Base-by-base conservation (phyloP, 2,113 vertebrate species). In the Mohoua ochrocephala region DNA sequence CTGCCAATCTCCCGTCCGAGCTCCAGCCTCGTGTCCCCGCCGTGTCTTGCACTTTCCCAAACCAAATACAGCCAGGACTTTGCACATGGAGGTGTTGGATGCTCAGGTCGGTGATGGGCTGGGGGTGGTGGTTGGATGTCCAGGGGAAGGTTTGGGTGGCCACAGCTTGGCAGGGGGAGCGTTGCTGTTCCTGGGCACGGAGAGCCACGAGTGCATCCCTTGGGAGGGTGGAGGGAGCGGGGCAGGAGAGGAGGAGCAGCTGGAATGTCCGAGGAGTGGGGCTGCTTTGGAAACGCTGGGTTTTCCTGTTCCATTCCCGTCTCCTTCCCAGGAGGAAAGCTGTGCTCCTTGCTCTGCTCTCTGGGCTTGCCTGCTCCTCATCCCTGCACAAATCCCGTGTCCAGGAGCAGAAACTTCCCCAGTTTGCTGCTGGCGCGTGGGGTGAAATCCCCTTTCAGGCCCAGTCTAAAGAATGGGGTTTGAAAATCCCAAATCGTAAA, bases 111-210 rank as follows among this genome's bases (percentile, higher is more conserved):
- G 5, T 7, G 70, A 0, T 23, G 69, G 59, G 41, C 0, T 16
- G 59, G 50, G n/a, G 59, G 12, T 13, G 82, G 2, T 0, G 0
- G 2, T 9, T 0, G 5, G 1, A 2, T 12, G 4, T 11, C 56
- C 33, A 5, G 47, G 56, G 65, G 3, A 1, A 4, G 67, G 1
- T 73, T 23, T 6, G 22, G 16, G 7, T 19, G 4, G 9, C 16
- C 67, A 4, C 26, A 1, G 67, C 56, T 21, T 8, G 53, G 52
- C 35, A 11, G 11, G 18, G 52, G 42, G 22, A 41, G 1, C 1
- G 5, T 5, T 19, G 33, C 3, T 33, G 42, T 10, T 33, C 56
- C 4, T 68, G 42, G 79, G 12, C 24, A 8, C 35, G 2, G 0
- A 6, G 24, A 70, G 45, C 31, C 45, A 3, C 15, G 1, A 1